A percentile compares a stretch with the other conserved stretches of the same genome.
phyloP scores from a whole-genome alignment of 2,797 vertebrate genomes.

The Novumbra hubbsi region DNA sequence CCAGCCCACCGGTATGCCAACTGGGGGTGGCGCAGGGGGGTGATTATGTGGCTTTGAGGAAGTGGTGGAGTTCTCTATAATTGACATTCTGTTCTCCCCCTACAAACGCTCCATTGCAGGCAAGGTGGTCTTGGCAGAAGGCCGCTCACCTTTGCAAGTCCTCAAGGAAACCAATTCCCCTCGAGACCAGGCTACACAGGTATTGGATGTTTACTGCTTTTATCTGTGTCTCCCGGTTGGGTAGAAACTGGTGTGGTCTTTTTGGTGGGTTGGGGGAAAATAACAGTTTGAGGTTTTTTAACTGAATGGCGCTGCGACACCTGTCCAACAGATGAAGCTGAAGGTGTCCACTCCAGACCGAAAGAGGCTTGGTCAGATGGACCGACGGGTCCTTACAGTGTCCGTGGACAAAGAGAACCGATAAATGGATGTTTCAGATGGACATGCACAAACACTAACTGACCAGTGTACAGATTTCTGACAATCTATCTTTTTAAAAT shows the following conservation, averaged over 20 bases:
- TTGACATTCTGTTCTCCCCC: neutral
- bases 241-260: neutral
- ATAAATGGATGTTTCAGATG: conserved; percentile 39
- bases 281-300: neutral
- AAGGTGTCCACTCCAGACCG: conserved; percentile 72
- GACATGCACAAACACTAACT: neutral
- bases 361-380: conserved; percentile 60
- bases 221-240: neutral
- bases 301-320: neutral
- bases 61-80: neutral
- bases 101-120: conserved; percentile 42
- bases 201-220: conserved; percentile 28
- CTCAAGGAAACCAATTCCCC: conserved; percentile 83
- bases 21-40: no score
- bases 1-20: no score
- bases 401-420: conserved; percentile 74
- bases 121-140: conserved; percentile 55
- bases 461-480: conserved; percentile 7
- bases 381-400: conserved; percentile 60
- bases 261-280: neutral
- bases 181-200: conserved; percentile 62
- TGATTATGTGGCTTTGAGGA: no score
- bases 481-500: conserved; percentile 22
- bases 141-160: conserved; percentile 87
- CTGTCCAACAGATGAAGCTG: conserved; percentile 61